phyloP scores from a whole-genome alignment of 2,797 vertebrate genomes.

The Galagoides demidoff region DNA sequence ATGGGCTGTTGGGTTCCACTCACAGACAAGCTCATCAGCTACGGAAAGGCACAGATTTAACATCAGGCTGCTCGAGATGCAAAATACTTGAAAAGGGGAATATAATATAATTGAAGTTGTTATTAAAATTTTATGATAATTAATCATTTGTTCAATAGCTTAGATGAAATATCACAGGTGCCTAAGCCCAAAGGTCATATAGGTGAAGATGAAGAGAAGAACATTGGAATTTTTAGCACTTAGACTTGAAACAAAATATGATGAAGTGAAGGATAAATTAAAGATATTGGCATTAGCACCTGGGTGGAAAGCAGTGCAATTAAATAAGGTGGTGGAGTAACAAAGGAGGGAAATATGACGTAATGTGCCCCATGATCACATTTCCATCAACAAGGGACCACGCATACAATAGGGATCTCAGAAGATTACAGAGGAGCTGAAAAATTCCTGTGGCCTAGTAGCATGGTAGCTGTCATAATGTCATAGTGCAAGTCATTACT shows the following conservation, averaged over 20 bases:
- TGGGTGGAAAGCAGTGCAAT: not conserved
- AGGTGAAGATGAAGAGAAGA: not conserved
- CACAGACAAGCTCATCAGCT: not conserved
- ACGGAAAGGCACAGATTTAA: not conserved
- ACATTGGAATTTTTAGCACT: not conserved
- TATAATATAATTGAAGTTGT: not conserved
- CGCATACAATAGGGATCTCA: not conserved
- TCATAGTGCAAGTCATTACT: not conserved
- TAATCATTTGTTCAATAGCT: not conserved
- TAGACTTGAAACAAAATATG: not conserved
- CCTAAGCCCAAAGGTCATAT: not conserved
- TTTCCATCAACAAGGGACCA: not conserved
- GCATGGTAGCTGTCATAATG: no score
- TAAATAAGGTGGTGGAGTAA: not conserved
- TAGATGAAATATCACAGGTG: not conserved
- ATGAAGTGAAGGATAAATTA: not conserved
- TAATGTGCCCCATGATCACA: not conserved
- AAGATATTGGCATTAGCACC: not conserved
- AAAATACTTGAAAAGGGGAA: not conserved
- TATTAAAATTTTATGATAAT: not conserved
- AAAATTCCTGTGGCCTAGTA: no score
- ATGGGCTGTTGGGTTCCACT: not conserved
- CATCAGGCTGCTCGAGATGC: not conserved
- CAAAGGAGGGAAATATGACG: not conserved
- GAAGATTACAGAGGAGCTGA: not conserved